These are phyloP conservation scores for Urocolius indicus DNA, from an alignment of 2,113 vertebrate genomes.

Conservation along the genomic window DNA sequence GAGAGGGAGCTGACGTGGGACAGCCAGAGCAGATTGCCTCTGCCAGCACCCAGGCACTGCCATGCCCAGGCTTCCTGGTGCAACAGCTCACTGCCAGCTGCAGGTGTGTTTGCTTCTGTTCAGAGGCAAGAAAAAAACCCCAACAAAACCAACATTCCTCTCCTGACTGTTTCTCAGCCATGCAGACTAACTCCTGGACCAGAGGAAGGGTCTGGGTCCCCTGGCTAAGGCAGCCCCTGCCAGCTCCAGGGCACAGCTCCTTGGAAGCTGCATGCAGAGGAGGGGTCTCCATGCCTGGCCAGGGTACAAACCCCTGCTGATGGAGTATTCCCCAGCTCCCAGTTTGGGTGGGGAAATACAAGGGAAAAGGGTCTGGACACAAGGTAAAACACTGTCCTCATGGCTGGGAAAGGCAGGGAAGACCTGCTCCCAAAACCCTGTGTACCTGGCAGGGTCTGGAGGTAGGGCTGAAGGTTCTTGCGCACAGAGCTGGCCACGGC, in stretches of 20 bases:
- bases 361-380: neutral
- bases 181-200: neutral
- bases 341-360: rapidly evolving
- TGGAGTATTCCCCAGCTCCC: neutral
- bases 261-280: neutral
- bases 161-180: neutral
- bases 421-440: neutral
- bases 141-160: neutral
- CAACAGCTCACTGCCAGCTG: neutral
- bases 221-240: rapidly evolving
- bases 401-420: rapidly evolving
- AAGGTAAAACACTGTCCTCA: neutral
- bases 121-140: neutral
- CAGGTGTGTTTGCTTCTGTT: neutral
- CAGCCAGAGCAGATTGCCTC: neutral
- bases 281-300: rapidly evolving
- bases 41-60: neutral
- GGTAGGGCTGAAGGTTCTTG: slow-evolving; percentile 30
- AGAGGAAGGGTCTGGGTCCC: neutral
- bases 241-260: rapidly evolving
- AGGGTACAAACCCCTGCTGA: neutral
- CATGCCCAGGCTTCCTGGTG: rapidly evolving
- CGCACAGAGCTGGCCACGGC: neutral
- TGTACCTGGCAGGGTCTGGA: slow-evolving; percentile 77
- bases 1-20: neutral